These are phyloP conservation scores for Drosophila falleni DNA, from an alignment of 2,888 invertebrate species.

Conservation along the genomic window DNA sequence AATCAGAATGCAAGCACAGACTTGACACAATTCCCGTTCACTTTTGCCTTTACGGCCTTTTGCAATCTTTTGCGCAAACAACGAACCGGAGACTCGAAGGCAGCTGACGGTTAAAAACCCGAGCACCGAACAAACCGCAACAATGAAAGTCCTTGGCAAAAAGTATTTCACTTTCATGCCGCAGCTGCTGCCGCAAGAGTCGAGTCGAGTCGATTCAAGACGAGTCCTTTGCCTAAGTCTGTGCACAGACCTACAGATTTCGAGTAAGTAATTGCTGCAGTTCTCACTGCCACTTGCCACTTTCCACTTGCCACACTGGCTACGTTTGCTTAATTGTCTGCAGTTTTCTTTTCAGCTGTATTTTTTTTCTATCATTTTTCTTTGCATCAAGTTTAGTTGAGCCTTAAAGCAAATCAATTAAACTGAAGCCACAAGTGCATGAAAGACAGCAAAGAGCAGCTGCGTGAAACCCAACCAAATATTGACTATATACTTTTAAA, in stretches of 20 bases:
- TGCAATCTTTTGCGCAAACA: conserved; percentile 54
- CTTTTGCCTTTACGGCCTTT: conserved; percentile 22
- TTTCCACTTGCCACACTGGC: conserved; percentile 17
- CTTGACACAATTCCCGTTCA: conserved; percentile 68
- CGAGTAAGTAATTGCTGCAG: conserved; percentile 77
- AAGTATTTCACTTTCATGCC: conserved; percentile 75
- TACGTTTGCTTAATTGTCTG: conserved; percentile 73
- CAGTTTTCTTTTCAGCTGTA: conserved; percentile 66
- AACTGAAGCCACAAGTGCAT: conserved; percentile 58
- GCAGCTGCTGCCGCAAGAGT: conserved; percentile 54
- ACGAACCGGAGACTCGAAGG: conserved; percentile 15
- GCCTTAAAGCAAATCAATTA: conserved; percentile 77
- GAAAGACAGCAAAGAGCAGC: conserved; percentile 28
- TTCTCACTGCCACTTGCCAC: conserved; percentile 44
- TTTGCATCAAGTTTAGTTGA: conserved; percentile 48
- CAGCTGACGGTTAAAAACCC: conserved; percentile 10
- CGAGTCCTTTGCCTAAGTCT: conserved; percentile 34
- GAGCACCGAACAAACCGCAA: conserved; percentile 56
- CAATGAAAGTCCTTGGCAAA: conserved; percentile 74
- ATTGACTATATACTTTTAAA: conserved; percentile 10
- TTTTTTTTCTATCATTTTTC: conserved; percentile 14
- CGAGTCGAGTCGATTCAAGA: conserved; percentile 16
- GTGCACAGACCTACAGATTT: conserved; percentile 61
- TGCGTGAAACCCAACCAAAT: conserved; percentile 22
- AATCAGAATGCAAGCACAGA: conserved; percentile 57